phyloP scores from a whole-genome alignment of 2,797 vertebrate species.

The Pagetopsis macropterus region DNA sequence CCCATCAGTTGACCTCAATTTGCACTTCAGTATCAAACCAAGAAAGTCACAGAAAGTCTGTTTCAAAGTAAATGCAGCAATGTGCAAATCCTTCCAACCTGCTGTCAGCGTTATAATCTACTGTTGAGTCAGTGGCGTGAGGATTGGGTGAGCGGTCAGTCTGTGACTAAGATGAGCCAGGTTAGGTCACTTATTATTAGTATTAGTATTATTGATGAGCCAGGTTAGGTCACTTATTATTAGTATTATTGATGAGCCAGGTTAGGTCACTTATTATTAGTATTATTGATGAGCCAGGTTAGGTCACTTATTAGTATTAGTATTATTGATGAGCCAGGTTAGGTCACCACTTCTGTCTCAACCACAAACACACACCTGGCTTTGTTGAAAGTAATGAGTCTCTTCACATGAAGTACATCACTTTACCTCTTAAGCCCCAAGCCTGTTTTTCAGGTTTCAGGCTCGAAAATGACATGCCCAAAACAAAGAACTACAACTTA shows the following conservation, averaged over 20 bases:
- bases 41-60: conserved; percentile 8
- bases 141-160: neutral
- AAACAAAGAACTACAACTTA: no score
- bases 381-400: neutral
- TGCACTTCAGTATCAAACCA: conserved; percentile 50
- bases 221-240: no score
- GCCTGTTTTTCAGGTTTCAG: no score
- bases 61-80: conserved; percentile 17
- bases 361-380: neutral
- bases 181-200: neutral
- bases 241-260: no score
- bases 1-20: conserved; percentile 54
- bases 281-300: no score
- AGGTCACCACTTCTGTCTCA: neutral
- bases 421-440: no score
- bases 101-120: neutral
- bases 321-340: no score
- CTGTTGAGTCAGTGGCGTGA: neutral
- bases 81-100: conserved; percentile 21
- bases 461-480: no score
- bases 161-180: neutral
- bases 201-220: no score
- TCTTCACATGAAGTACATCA: neutral
- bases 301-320: no score
- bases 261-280: no score